Evolutionary conservation across 2,797 vertebrate species (phyloP).

Genomic region (Florisuga fusca): DNA sequence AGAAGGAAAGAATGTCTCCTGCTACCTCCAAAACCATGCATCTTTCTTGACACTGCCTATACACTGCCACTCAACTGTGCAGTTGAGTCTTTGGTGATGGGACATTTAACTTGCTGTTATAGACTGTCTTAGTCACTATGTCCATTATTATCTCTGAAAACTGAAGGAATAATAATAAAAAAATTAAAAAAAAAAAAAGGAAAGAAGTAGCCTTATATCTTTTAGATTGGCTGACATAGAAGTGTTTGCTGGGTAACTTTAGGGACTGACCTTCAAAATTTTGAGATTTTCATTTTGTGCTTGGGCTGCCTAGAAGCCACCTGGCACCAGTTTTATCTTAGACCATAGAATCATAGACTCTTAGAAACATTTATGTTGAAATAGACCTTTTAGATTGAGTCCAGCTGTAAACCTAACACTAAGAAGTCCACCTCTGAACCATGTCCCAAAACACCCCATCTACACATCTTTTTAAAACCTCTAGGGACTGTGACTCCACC

Average conservation of each 20-base stretch:
- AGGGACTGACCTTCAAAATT: neutral
- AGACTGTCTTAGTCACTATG: neutral
- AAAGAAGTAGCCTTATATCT: neutral
- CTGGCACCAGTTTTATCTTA: neutral
- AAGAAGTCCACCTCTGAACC: neutral
- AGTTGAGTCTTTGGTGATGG: neutral
- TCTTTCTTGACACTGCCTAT: neutral
- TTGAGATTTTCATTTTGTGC: neutral
- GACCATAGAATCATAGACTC: neutral
- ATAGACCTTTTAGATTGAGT: neutral
- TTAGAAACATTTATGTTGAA: neutral
- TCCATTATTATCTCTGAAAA: neutral
- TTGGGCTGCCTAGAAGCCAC: neutral
- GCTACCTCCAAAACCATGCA: neutral
- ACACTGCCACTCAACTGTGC: neutral
- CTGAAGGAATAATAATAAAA: neutral
- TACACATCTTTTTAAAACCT: neutral
- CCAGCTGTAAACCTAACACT: neutral
- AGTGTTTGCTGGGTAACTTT: neutral
- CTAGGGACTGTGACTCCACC: neutral
- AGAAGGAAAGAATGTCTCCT: neutral
- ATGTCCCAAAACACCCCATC: neutral
- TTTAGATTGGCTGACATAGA: neutral
- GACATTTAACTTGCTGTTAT: neutral
- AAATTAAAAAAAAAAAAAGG: rapidly evolving